Conservation (phyloP, 2,888 invertebrate species). For the Rhagonycha lutea region DNA sequence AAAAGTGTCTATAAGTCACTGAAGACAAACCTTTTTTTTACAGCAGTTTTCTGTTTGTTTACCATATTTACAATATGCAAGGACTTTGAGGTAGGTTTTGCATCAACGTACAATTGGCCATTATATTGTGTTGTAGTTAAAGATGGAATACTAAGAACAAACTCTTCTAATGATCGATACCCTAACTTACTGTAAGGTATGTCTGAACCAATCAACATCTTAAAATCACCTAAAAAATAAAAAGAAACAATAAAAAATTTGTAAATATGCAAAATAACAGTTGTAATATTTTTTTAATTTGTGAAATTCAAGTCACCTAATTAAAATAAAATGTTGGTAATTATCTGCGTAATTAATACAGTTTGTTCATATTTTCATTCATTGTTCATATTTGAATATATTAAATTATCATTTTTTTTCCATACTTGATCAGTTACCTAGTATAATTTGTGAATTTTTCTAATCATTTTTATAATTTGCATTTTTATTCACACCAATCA, state of each 20-base stretch:
- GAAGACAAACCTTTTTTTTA: constrained; percentile 24
- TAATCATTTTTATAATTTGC: neutral
- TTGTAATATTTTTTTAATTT: neutral
- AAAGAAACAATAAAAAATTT: neutral
- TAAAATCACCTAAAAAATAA: constrained; percentile 62
- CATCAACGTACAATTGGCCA: constrained; percentile 63
- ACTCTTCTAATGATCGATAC: constrained; percentile 61
- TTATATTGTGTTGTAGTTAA: constrained; percentile 60
- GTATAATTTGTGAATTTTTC: neutral
- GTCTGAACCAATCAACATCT: constrained; percentile 63
- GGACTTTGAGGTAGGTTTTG: constrained; percentile 62
- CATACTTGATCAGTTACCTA: neutral
- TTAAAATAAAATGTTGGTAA: neutral
- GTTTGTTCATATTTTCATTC: neutral
- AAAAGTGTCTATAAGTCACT: neutral
- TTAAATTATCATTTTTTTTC: neutral
- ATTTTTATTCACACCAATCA: neutral
- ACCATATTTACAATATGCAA: constrained; percentile 61
- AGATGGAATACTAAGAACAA: constrained; percentile 58
- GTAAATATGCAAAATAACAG: neutral
- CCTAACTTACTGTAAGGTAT: constrained; percentile 68
- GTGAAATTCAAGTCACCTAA: neutral
- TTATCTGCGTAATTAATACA: neutral
- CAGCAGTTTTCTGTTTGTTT: constrained; percentile 47
- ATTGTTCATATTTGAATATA: too few relatives aligned